Evolutionary conservation across 2,113 vertebrate species (phyloP).

Genomic region (Sardina pilchardus): DNA sequence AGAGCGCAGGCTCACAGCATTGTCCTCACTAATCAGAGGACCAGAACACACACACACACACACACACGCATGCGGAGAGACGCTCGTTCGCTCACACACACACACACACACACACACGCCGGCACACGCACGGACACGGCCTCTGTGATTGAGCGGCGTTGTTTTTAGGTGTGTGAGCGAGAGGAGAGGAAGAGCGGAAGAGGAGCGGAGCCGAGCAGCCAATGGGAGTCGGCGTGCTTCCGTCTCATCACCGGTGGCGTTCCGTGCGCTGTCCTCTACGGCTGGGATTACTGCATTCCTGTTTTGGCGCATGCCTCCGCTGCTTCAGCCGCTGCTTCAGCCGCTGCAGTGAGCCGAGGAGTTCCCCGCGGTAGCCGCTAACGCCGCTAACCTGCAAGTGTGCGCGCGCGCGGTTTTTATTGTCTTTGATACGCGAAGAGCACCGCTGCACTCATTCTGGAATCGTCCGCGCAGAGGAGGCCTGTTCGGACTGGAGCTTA

Average conservation of each 20-base stretch:
- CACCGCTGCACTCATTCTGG: neutral
- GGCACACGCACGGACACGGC: neutral
- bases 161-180: neutral
- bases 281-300: slow-evolving; percentile 32
- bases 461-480: neutral
- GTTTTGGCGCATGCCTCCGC: neutral
- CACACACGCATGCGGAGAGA: neutral
- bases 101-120: neutral
- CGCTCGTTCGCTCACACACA: neutral
- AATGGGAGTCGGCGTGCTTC: neutral
- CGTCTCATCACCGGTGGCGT: neutral
- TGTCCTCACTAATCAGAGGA: slow-evolving; percentile 36
- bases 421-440: neutral
- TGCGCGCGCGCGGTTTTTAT: neutral
- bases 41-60: neutral
- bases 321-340: slow-evolving; percentile 15
- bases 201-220: neutral
- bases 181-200: neutral
- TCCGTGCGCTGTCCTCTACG: slow-evolving; percentile 13
- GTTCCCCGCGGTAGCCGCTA: slow-evolving; percentile 37
- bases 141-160: neutral
- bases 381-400: neutral
- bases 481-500: neutral
- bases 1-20: slow-evolving; percentile 35
- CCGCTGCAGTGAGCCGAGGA: slow-evolving; percentile 25